Evolutionary conservation across 2,888 invertebrate genomes (phyloP), one percentile per base, ranked within the genome.

Genomic region (Lagria hirta): DNA sequence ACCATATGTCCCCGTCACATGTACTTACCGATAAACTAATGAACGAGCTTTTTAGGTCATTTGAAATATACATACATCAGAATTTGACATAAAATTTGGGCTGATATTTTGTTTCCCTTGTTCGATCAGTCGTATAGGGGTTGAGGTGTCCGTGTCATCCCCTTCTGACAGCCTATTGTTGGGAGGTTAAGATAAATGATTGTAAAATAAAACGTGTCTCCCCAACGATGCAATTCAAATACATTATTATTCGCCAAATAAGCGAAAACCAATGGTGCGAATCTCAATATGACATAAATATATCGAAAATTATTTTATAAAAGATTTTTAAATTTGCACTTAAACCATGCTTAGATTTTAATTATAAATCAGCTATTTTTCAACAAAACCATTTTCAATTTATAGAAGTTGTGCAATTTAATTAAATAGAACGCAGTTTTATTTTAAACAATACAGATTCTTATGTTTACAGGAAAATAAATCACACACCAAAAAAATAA

Each of bases 161-260:
- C 67, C 61, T 61, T 65, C 60, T 69, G 68, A 66, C 66, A 70
- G 64, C 64, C 64, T 63, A 70, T 70, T 70, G 70, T 70, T 70
- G 68, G 60, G 65, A 66, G 66, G 62, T 62, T 62, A 69, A 70
- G 70, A 70, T 70, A 70, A 70, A 70, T 70, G 68, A 69, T 68
- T 69, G 64, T 65, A 67, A 68, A 69, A 70, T 69, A 68, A 69
- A 70, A 70, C 63, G 60, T 55, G 55, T 56, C 54, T 54, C 55
- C 56, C 59, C 48, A 54, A 54, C 55, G 51, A 50, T 52, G 51
- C 57, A 38, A 56, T 51, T 55, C 58, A 55, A 60, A 63, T 59
- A 57, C 57, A 59, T 55, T 62, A 60, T 64, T 65, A 64, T 65
- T 64, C n/a, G 66, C 58, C 58, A 52, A 53, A 64, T 66, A 66